phyloP scores from a whole-genome alignment of 2,888 invertebrate species.

The Thecocarcelia acutangulata region DNA sequence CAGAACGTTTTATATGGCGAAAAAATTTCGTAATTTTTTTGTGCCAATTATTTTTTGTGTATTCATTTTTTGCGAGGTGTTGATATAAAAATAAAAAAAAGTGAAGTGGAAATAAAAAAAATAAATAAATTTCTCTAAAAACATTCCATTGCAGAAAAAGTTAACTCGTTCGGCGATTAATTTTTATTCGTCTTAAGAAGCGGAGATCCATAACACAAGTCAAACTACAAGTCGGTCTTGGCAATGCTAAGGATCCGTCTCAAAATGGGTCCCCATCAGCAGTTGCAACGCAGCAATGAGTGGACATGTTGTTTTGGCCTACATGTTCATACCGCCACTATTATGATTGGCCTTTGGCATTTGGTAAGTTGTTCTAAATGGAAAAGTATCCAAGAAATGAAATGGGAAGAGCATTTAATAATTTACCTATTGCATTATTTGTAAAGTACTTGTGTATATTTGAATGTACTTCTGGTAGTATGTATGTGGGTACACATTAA shows the following conservation, averaged over 20 bases:
- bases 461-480: neutral
- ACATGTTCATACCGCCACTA: slow-evolving; percentile 91
- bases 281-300: slow-evolving; percentile 84
- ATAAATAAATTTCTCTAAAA: slow-evolving; percentile 8
- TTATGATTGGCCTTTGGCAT: slow-evolving; percentile 91
- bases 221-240: slow-evolving; percentile 41
- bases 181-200: neutral
- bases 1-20: neutral
- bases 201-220: slow-evolving; percentile 6
- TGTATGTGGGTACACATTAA: neutral
- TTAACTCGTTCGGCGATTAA: neutral
- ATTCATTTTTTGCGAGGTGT: slow-evolving; percentile 40
- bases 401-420: neutral
- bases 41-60: slow-evolving; percentile 55
- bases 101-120: slow-evolving; percentile 27
- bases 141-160: slow-evolving; percentile 56
- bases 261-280: slow-evolving; percentile 83
- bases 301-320: slow-evolving; percentile 91
- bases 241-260: slow-evolving; percentile 81
- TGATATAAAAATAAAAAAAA: slow-evolving; percentile 48
- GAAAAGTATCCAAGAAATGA: neutral
- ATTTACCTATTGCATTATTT: slow-evolving; percentile 5
- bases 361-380: slow-evolving; percentile 84
- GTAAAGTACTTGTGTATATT: neutral
- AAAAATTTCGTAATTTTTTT: slow-evolving; percentile 42